Evolutionary conservation across 2,888 invertebrate genomes (phyloP).

Genomic region (Chirona hameri): DNA sequence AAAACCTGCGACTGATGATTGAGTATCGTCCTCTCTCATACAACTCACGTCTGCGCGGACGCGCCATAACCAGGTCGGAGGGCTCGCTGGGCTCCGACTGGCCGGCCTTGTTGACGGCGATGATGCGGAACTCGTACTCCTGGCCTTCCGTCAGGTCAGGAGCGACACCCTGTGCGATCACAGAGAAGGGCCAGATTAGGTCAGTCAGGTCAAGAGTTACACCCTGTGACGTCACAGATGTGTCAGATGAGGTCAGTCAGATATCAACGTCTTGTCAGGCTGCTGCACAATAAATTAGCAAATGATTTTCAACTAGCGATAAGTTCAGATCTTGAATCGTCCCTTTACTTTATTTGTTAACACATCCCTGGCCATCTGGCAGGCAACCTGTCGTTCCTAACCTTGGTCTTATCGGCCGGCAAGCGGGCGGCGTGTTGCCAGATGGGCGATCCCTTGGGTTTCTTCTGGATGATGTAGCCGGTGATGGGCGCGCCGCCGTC

Average conservation of each 20-base stretch:
- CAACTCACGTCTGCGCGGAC: conserved; percentile 68
- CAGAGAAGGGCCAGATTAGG: not conserved
- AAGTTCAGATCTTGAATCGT: no score
- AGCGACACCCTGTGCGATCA: conserved; percentile 67
- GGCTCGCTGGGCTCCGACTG: conserved; percentile 92
- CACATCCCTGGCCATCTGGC: no score
- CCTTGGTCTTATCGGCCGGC: conserved; percentile 68
- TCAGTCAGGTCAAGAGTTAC: no score
- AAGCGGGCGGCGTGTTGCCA: conserved; percentile 90
- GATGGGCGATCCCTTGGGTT: conserved; percentile 89
- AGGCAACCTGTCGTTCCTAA: conserved; percentile 38
- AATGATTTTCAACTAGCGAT: no score
- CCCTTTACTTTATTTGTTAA: no score
- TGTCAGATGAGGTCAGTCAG: conserved; percentile 12
- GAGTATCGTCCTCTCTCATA: no score
- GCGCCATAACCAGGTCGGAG: conserved; percentile 80
- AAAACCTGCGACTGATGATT: no score
- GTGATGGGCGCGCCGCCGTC: conserved; percentile 89
- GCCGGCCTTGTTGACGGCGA: conserved; percentile 92
- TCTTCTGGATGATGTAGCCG: conserved; percentile 92
- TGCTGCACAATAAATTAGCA: no score
- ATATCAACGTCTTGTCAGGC: no score
- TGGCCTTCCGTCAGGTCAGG: conserved; percentile 89
- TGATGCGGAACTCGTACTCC: conserved; percentile 94
- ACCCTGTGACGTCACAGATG: not conserved